Conservation (phyloP, 2,797 vertebrate species). For the Macrochelys suwanniensis region DNA sequence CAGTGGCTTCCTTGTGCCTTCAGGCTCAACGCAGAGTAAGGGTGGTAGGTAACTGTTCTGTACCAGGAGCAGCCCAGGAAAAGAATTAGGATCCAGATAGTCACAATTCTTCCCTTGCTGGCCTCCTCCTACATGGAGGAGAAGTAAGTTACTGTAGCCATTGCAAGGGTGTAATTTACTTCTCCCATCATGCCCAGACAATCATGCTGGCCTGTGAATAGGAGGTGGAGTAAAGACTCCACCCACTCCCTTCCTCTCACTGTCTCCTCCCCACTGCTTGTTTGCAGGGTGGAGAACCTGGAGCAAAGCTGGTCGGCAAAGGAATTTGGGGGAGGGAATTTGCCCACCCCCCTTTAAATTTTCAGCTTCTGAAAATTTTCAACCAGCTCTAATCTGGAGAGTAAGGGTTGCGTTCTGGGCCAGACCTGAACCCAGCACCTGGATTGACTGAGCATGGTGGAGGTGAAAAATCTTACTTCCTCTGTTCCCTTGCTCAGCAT, state of each 20-base stretch:
- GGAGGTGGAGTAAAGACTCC: rapidly evolving
- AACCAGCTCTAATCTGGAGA: neutral
- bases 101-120: rapidly evolving
- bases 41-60: neutral
- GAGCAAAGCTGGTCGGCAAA: neutral
- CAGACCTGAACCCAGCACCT: neutral
- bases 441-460: neutral
- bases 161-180: rapidly evolving
- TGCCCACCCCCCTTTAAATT: too few species aligned
- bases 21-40: neutral
- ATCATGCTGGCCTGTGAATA: neutral
- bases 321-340: neutral
- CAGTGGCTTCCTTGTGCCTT: conserved; percentile 10
- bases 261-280: neutral
- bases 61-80: rapidly evolving
- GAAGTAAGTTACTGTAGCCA: neutral
- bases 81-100: neutral
- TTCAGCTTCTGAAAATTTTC: neutral
- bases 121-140: neutral
- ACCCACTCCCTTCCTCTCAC: rapidly evolving
- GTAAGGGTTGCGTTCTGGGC: neutral
- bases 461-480: neutral
- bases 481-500: neutral
- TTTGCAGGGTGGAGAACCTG: neutral
- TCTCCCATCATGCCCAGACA: neutral